Evolutionary conservation across 2,797 vertebrate species (phyloP), one percentile per base, ranked within the genome.

Genomic region (Poeciliopsis infans): DNA sequence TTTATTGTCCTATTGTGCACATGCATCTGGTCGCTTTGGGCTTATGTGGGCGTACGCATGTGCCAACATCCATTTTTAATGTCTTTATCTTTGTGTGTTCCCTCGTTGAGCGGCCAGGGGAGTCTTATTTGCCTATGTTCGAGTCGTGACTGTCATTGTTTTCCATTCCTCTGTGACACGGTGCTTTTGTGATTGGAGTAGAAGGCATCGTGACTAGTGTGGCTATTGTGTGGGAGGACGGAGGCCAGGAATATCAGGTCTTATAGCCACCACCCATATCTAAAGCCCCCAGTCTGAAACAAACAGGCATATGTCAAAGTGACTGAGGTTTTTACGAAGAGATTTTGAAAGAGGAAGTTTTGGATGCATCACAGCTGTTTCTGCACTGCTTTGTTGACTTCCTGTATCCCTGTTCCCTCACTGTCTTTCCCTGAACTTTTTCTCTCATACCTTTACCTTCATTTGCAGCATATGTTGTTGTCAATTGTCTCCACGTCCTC

Each of bases 101-200:
- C 66, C 57, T 76, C 25, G 0, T 47, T 57, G 76, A 25, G 77
- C 23, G 25, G 84, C 84, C 78, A 84, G 73, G 78, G 61, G 82
- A 83, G 84, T 86, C 79, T 84, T 80, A 83, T 86, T 88, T 86
- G 82, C 87, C 78, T 64, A 64, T 81, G 71, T 89, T 75, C 82
- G 89, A 92, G 91, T 94, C 92, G 94, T 96, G 95, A 95, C 94
- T 79, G 64, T 91, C 92, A 88, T 91, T 93, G 89, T 92, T 90
- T 91, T 87, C 79, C 81, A 85, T 86, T 90, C 87, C 81, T 89
- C 36, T 71, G 90, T 72, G 85, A 86, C 85, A 78, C 57, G n/a
- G 83, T 82, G 88, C 91, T 90, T 93, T 95, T 93, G 91, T 94
- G 93, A 91, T 94, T 95, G 86, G 91, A 95, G 94, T 91, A 93